A percentile compares a stretch with the other conserved stretches of the same genome.
Evolutionary conservation across 2,888 invertebrate species (phyloP).

Genomic region (Hirtodrosophila alboralis): DNA sequence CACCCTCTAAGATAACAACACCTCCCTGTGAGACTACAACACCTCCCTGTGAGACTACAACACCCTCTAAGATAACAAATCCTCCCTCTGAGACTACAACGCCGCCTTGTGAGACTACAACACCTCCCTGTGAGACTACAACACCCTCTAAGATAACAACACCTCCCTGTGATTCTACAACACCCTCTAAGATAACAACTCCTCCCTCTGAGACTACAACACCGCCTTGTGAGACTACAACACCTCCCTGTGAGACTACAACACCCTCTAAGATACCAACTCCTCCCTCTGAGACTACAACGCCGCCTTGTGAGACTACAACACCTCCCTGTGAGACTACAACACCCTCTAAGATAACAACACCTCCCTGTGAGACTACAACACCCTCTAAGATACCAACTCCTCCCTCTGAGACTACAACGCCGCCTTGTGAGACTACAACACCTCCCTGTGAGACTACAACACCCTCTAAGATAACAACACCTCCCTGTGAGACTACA

Average conservation of each 20-base stretch:
- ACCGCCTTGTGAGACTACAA: neutral
- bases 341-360: neutral
- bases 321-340: neutral
- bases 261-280: constrained; percentile 5
- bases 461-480: neutral
- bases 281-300: neutral
- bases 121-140: neutral
- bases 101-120: neutral
- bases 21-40: constrained; percentile 2
- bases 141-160: constrained; percentile 1
- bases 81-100: neutral
- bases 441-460: neutral
- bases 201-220: constrained; percentile 2
- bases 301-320: neutral
- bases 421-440: neutral
- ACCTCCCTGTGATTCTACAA: no score
- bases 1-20: no score
- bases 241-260: constrained; percentile 1
- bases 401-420: neutral
- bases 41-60: neutral
- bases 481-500: no score
- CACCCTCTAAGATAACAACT: no score
- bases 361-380: no score
- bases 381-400: constrained; percentile 1
- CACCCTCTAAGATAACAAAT: constrained; percentile 1